Evolutionary conservation across 1,140 invertebrate genomes (phyloP).

Genomic region (Argopecten irradians): DNA sequence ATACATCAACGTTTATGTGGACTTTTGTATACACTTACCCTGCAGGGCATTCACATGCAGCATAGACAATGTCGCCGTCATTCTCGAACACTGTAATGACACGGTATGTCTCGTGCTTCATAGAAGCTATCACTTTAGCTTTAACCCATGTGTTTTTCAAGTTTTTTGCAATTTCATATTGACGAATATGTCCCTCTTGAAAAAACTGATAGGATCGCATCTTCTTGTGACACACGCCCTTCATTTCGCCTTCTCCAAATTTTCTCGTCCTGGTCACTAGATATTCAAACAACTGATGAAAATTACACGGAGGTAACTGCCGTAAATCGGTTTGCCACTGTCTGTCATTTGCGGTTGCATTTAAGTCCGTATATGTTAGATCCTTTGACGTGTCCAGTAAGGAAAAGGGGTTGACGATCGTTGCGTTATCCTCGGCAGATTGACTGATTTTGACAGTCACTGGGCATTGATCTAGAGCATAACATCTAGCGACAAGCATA

Average conservation of each 20-base stretch:
- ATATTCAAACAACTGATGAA: background rate
- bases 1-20: no score
- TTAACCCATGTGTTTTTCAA: background rate
- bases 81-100: slow-evolving; percentile 27
- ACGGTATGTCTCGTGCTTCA: slow-evolving; percentile 24
- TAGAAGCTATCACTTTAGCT: background rate
- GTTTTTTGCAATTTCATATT: background rate
- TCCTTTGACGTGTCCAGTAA: background rate
- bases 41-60: slow-evolving; percentile 44
- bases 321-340: slow-evolving; percentile 17
- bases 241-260: background rate
- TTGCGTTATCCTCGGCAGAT: background rate
- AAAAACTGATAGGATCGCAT: background rate
- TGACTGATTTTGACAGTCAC: background rate
- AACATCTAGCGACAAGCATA: slow-evolving; percentile 25
- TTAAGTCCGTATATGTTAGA: background rate
- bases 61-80: slow-evolving; percentile 29
- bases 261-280: background rate
- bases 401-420: background rate
- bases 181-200: background rate
- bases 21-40: slow-evolving; percentile 24
- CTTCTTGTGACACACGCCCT: background rate
- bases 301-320: slow-evolving; percentile 18
- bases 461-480: background rate
- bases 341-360: background rate